Evolutionary conservation across 2,113 vertebrate genomes (phyloP), one percentile per base, ranked within the genome.

Genomic region (Perca flavescens): DNA sequence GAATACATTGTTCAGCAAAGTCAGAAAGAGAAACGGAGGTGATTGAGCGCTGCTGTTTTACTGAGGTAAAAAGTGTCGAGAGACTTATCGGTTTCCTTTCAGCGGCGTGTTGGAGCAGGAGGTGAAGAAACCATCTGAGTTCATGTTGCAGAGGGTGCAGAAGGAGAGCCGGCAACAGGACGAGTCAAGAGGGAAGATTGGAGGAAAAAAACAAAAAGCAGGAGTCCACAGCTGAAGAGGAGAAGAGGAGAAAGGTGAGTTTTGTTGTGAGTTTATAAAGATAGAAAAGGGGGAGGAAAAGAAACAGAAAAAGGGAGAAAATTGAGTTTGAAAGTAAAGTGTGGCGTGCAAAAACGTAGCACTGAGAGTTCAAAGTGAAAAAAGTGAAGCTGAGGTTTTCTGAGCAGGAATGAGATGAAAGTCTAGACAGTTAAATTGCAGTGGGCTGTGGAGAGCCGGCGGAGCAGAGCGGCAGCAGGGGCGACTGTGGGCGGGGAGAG

Each of bases 91-190:
- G 67, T 69, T 80, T 58, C 71, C 40, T 11, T 13, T 69, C 25
- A 46, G 67, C 2, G 14, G 34, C 34, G 34, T 34, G 34, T 34
- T 34, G 82, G 64, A 78, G 52, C 79, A 76, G 61, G 77, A 84
- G 84, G 57, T 66, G 53, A 67, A 71, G 83, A 87, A 82, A 86
- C 88, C 87, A 74, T 79, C 52, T 70, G 43, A 62, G 71, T 78
- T 83, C 47, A 86, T 49, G 74, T 71, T 85, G 79, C 71, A 81
- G 78, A 83, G 82, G 69, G 82, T 63, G 86, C 82, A 91, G 79
- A 74, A 50, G 67, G 52, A 77, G 52, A 69, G 68, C 60, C 63
- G 69, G 83, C 60, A 72, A 69, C 40, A 4, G 22, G 40, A 60
- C 31, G 4, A 71, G 66, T 36, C 60, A 49, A 49, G n/a, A 62